These are phyloP conservation scores for Drosophila rubida DNA, from an alignment of 2,888 invertebrate species.

Conservation along the genomic window DNA sequence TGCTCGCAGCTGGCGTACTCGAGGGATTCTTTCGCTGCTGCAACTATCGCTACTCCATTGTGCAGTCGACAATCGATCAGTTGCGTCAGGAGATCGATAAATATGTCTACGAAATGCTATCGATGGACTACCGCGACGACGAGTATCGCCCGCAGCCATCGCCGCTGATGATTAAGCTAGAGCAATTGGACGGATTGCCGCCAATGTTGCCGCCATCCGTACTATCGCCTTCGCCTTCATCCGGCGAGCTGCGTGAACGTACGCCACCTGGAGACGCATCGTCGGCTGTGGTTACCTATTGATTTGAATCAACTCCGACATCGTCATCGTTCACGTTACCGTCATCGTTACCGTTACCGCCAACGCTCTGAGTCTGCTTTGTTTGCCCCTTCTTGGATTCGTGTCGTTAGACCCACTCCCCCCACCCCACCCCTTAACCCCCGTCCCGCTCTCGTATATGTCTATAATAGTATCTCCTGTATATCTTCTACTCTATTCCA, in stretches of 20 bases:
- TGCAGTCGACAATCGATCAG: conserved; percentile 57
- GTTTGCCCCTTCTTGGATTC: conserved; percentile 25
- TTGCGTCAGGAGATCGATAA: conserved; percentile 63
- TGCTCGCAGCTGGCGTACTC: conserved; percentile 51
- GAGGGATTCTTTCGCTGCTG: conserved; percentile 56
- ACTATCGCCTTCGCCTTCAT: conserved; percentile 25
- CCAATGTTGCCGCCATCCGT: conserved; percentile 32
- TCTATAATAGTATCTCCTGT: background rate
- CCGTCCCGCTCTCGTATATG: background rate
- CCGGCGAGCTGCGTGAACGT: conserved; percentile 57
- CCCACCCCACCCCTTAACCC: background rate
- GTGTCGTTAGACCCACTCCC: background rate
- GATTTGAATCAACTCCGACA: background rate
- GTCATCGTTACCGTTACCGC: background rate
- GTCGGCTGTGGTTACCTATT: conserved; percentile 41
- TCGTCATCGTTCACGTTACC: background rate
- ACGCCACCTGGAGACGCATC: conserved; percentile 58
- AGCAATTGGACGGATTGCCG: conserved; percentile 57
- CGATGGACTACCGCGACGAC: conserved; percentile 27
- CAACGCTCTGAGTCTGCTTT: conserved; percentile 14
- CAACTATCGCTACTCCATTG: conserved; percentile 50
- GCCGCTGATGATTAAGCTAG: conserved; percentile 61
- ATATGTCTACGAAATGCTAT: conserved; percentile 56
- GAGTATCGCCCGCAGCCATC: conserved; percentile 53
- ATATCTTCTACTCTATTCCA: background rate